Conservation (phyloP, 2,113 vertebrate genomes). For the Ploceus nigricollis region DNA sequence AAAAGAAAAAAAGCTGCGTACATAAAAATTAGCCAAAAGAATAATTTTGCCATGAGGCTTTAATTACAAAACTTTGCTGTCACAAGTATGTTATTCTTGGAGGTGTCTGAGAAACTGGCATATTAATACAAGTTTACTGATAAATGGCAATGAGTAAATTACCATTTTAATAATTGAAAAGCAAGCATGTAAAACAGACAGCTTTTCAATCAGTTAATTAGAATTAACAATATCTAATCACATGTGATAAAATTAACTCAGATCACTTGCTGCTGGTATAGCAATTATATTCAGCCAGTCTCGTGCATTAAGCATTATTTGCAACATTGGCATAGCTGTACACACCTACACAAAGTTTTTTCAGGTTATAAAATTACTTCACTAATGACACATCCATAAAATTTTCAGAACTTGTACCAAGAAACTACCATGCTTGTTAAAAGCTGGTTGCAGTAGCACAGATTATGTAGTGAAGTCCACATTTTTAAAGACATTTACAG, state of each 20-base stretch:
- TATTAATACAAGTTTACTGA: neutral
- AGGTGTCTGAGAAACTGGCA: neutral
- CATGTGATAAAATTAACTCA: conserved; percentile 34
- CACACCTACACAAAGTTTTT: neutral
- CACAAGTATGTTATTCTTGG: neutral
- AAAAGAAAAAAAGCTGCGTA: conserved; percentile 21
- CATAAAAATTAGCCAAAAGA: neutral
- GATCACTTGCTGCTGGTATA: neutral
- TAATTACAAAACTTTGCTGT: neutral
- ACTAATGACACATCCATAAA: neutral
- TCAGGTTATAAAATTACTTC: neutral
- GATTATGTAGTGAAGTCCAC: neutral
- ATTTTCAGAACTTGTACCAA: neutral
- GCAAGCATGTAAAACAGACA: conserved; percentile 6
- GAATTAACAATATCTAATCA: conserved; percentile 49
- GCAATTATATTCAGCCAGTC: neutral
- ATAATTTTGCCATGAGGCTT: neutral
- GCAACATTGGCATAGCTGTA: neutral
- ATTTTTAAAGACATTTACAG: neutral
- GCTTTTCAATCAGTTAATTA: conserved; percentile 52
- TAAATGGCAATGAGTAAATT: conserved; percentile 1
- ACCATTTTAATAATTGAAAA: conserved; percentile 57
- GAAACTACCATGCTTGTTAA: neutral
- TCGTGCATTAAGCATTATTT: neutral
- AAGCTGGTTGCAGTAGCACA: neutral